Percentiles rank a stretch among this genome's conserved stretches.
Evolutionary conservation across 2,113 vertebrate genomes (phyloP).

Genomic region (Cynocephalus volans): DNA sequence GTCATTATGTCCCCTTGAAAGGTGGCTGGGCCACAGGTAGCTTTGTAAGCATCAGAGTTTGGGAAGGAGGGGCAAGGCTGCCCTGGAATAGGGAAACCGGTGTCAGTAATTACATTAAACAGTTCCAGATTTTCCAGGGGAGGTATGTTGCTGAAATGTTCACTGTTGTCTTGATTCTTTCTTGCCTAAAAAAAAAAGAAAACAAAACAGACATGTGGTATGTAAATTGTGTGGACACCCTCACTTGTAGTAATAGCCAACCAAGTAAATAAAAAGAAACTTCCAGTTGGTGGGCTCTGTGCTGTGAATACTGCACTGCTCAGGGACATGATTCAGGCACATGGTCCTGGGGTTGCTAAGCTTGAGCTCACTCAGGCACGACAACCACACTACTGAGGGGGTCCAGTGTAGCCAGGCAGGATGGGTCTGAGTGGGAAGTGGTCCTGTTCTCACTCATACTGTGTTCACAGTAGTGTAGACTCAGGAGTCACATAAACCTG

Average conservation of each 20-base stretch:
- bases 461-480: background rate
- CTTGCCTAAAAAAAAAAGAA: constrained; percentile 85
- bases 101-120: constrained; percentile 89
- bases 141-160: constrained; percentile 86
- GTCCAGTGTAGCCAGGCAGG: background rate
- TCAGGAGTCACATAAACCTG: background rate
- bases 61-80: constrained; percentile 92
- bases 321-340: background rate
- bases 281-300: background rate
- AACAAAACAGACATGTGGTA: background rate
- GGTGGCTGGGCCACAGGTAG: constrained; percentile 88
- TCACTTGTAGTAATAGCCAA: background rate
- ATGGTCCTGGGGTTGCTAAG: background rate
- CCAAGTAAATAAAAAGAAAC: background rate
- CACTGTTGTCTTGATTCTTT: constrained; percentile 85
- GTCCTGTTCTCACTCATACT: background rate
- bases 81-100: constrained; percentile 86
- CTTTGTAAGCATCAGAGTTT: constrained; percentile 90
- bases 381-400: background rate
- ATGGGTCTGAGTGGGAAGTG: background rate
- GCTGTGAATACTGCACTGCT: background rate
- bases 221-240: background rate
- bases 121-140: constrained; percentile 91
- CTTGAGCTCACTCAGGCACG: background rate
- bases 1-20: constrained; percentile 89